These are phyloP conservation scores for Cecropterus lyciades DNA, from an alignment of 1,140 invertebrate species.

Conservation along the genomic window DNA sequence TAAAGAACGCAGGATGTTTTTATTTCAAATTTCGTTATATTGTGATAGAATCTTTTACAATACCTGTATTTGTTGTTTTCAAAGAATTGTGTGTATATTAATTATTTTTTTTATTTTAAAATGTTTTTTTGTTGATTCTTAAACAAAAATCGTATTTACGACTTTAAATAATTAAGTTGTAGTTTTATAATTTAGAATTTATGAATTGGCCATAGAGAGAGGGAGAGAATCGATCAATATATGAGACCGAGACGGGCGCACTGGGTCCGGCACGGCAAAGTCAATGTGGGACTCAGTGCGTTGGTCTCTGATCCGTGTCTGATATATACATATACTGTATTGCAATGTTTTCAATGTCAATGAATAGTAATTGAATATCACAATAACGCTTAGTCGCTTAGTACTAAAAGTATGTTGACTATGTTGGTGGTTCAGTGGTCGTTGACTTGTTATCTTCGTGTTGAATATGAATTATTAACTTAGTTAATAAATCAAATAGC, in stretches of 20 bases:
- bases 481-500: neutral
- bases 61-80: too few relatives aligned
- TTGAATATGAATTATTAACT: too few relatives aligned
- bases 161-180: too few relatives aligned
- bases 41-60: too few relatives aligned
- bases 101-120: too few relatives aligned
- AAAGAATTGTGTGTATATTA: too few relatives aligned
- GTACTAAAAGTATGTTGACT: neutral
- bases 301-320: conserved; percentile 5
- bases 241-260: neutral
- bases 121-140: too few relatives aligned
- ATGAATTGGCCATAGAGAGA: neutral
- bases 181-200: neutral
- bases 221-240: conserved; percentile 2
- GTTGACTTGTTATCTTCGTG: neutral
- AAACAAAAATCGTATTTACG: too few relatives aligned
- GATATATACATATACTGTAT: neutral
- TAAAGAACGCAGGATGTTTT: too few relatives aligned
- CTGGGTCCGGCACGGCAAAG: neutral
- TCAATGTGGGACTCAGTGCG: neutral
- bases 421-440: neutral
- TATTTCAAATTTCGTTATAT: too few relatives aligned
- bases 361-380: conserved; percentile 8
- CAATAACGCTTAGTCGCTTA: neutral
- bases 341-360: conserved; percentile 19